Evolutionary conservation across 2,888 invertebrate genomes (phyloP), one percentile per base, ranked within the genome.

Genomic region (Ernsta delagoae): DNA sequence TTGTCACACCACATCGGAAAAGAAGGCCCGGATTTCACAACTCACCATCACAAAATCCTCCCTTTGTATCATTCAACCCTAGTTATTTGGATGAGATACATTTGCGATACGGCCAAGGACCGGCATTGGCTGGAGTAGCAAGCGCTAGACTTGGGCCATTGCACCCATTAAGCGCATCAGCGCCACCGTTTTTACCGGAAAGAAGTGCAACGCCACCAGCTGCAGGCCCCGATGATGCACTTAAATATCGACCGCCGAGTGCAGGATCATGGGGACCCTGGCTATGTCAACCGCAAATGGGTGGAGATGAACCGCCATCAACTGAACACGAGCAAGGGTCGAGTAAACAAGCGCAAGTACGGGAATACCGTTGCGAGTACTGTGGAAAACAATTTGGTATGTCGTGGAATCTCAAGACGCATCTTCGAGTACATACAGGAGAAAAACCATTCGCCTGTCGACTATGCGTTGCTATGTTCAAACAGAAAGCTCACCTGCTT

Each of bases 401-500:
- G 97, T 97, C 97, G 70, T 98, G 97, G 97, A 98, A 98, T 94
- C 94, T 98, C 81, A 98, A 98, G 87, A 98, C 97, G 72, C 97
- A 97, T 89, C 94, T 97, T 70, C 94, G 97, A 82, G 97, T 98
- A 31, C 97, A 97, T 82, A 98, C 97, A 0, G 97, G 97, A 70
- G 97, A 98, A 79, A 98, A 97, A 84, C 97, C 97, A 0, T 98
- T 98, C 83, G 97, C 97, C 76, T 98, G 97, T 94, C 95, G 97
- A 78, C 94, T 97, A 59, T 98, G 97, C 83, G 97, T 97, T 70
- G 97, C 97, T 68, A 98, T 97, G 97, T 98, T 98, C 88, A 98
- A 98, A 89, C 97, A 98, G 82, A 98, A 98, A 85, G 97, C 97
- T 5, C 97, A 98, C 85, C 93, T 98, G 77, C 88, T 98, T 71